Evolutionary conservation across 2,888 invertebrate species (phyloP).

Genomic region (Eurytoma adleriae): DNA sequence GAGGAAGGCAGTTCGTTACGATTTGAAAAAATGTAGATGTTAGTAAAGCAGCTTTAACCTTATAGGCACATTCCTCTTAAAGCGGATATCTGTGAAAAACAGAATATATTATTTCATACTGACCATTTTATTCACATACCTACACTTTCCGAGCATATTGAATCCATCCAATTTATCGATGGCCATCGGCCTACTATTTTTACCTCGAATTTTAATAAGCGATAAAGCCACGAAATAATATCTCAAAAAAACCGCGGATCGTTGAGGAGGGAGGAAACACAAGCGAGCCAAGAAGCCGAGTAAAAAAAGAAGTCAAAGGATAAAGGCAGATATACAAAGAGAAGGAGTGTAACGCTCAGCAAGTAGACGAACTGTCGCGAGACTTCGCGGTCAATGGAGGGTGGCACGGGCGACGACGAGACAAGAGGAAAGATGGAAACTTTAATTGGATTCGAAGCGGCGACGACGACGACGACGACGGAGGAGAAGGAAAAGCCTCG

Average conservation of each 20-base stretch:
- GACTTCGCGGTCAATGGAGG: constrained; percentile 41
- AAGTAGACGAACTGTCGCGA: constrained; percentile 27
- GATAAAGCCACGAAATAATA: neutral
- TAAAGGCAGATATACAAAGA: neutral
- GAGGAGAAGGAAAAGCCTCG: constrained; percentile 46
- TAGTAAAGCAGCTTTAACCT: too few relatives aligned
- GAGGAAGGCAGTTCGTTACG: too few relatives aligned
- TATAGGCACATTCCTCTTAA: too few relatives aligned
- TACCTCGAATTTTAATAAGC: too few relatives aligned
- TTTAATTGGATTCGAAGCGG: constrained; percentile 63
- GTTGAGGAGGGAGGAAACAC: neutral
- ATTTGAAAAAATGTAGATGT: too few relatives aligned
- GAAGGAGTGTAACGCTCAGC: constrained; percentile 8
- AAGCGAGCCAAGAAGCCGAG: neutral
- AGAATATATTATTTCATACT: too few relatives aligned
- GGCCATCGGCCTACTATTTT: too few relatives aligned
- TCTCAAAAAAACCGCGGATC: neutral
- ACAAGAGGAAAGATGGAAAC: constrained; percentile 57
- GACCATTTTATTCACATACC: too few relatives aligned
- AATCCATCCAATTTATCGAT: too few relatives aligned
- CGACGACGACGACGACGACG: constrained; percentile 30
- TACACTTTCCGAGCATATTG: too few relatives aligned
- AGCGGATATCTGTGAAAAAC: too few relatives aligned
- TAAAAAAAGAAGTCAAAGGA: constrained; percentile 21
- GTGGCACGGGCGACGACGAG: constrained; percentile 48